Evolutionary conservation across 2,113 vertebrate genomes (phyloP).

Genomic region (Ailuropoda melanoleuca): DNA sequence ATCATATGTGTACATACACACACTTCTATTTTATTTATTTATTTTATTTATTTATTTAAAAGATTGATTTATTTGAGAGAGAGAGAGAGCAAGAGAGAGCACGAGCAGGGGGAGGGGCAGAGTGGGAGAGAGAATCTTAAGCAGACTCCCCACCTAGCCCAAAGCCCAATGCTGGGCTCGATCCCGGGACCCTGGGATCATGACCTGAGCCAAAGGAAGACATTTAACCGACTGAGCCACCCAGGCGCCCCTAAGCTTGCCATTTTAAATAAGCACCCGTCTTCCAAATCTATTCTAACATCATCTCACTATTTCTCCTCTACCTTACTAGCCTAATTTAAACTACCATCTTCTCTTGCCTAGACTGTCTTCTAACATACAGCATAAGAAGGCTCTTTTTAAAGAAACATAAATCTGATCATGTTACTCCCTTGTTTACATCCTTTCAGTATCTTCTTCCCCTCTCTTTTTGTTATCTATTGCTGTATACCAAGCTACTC

Average conservation of each 20-base stretch:
- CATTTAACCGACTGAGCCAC: too few relatives aligned
- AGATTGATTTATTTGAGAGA: not conserved
- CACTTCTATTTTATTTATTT: not conserved
- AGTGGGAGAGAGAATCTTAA: not conserved
- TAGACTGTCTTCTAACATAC: not conserved
- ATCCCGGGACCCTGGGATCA: not conserved
- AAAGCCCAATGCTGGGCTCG: not conserved
- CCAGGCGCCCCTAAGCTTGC: not conserved
- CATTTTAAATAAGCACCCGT: not conserved
- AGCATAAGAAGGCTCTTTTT: not conserved
- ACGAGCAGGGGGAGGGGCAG: not conserved
- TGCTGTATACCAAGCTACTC: not conserved
- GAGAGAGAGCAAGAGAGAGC: not conserved
- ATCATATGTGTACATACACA: not conserved
- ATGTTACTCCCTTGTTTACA: not conserved
- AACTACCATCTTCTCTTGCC: not conserved
- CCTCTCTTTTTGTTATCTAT: not conserved
- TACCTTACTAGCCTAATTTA: not conserved
- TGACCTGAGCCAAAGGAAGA: too few relatives aligned
- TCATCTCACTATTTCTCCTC: not conserved
- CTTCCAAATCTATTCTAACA: not conserved
- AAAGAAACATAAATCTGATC: not conserved
- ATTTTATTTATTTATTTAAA: not conserved
- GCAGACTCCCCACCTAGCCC: not conserved
- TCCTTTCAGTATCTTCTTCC: not conserved